phyloP scores from a whole-genome alignment of 2,797 vertebrate species.

The Thaleichthys pacificus region DNA sequence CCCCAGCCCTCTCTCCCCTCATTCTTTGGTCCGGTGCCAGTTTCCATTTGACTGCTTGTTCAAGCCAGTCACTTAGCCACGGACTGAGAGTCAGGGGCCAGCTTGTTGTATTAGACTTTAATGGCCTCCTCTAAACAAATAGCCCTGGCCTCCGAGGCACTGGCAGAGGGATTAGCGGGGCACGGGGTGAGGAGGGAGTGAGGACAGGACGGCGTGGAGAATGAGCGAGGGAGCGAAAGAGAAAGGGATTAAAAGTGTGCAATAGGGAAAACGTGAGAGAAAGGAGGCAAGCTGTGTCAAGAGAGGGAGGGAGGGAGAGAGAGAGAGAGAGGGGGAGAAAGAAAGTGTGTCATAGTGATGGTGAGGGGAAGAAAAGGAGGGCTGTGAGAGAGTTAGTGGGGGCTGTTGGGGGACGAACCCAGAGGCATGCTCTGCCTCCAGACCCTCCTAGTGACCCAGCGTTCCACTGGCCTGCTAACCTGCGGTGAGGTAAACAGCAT shows the following conservation, averaged over 20 bases:
- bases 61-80: conserved; percentile 32
- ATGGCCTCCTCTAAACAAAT: conserved; percentile 47
- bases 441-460: conserved; percentile 81
- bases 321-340: conserved; percentile 1
- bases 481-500: conserved; percentile 57
- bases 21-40: conserved; percentile 16
- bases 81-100: conserved; percentile 21
- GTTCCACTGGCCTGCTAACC: conserved; percentile 84
- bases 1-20: not conserved
- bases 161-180: conserved; percentile 36
- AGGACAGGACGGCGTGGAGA: not conserved
- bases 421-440: conserved; percentile 50
- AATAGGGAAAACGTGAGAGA: not conserved
- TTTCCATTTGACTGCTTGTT: conserved; percentile 33
- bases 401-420: not conserved
- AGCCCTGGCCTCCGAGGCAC: conserved; percentile 30
- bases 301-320: not conserved
- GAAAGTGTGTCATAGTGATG: not conserved
- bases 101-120: conserved; percentile 39
- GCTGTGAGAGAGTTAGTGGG: conserved; percentile 8
- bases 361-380: not conserved
- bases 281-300: not conserved
- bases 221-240: not conserved
- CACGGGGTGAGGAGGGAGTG: not conserved
- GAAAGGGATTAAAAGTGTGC: not conserved